Conservation (phyloP, 2,888 invertebrate species). For the Siphonodentalium dalli region DNA sequence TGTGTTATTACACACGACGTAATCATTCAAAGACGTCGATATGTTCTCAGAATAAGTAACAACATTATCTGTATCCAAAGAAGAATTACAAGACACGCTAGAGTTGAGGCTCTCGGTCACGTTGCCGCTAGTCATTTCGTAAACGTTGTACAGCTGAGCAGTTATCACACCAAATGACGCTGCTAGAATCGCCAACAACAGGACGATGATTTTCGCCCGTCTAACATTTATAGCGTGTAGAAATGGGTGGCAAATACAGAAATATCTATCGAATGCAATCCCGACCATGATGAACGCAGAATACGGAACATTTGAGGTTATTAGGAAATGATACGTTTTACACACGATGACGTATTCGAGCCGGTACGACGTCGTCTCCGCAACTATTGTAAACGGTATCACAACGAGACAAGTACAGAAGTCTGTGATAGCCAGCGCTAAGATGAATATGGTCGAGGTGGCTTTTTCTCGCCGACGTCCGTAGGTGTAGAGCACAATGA, state of each 20-base stretch:
- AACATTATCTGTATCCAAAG: too few relatives aligned
- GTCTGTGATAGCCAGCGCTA: slow-evolving; percentile 50
- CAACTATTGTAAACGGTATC: slow-evolving; percentile 45
- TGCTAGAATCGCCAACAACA: slow-evolving; percentile 41
- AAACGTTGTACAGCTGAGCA: slow-evolving; percentile 35
- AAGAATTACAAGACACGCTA: too few relatives aligned
- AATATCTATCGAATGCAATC: slow-evolving; percentile 58
- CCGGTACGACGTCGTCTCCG: slow-evolving; percentile 36
- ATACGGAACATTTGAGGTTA: slow-evolving; percentile 54
- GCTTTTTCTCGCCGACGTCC: slow-evolving; percentile 46
- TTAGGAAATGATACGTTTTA: slow-evolving; percentile 52
- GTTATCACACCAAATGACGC: slow-evolving; percentile 48
- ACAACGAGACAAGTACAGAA: slow-evolving; percentile 50
- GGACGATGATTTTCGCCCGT: slow-evolving; percentile 44
- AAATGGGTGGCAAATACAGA: slow-evolving; percentile 59
- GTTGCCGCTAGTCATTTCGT: background rate
- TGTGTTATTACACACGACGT: too few relatives aligned
- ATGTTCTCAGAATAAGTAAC: too few relatives aligned
- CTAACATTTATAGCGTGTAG: slow-evolving; percentile 44
- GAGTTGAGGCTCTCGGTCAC: background rate
- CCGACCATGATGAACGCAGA: slow-evolving; percentile 59
- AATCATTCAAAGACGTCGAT: too few relatives aligned
- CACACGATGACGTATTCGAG: slow-evolving; percentile 42
- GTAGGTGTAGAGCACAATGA: slow-evolving; percentile 60
- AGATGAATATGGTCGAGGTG: slow-evolving; percentile 59